phyloP scores from a whole-genome alignment of 1,140 invertebrate species.

The Monomorium pharaonis region DNA sequence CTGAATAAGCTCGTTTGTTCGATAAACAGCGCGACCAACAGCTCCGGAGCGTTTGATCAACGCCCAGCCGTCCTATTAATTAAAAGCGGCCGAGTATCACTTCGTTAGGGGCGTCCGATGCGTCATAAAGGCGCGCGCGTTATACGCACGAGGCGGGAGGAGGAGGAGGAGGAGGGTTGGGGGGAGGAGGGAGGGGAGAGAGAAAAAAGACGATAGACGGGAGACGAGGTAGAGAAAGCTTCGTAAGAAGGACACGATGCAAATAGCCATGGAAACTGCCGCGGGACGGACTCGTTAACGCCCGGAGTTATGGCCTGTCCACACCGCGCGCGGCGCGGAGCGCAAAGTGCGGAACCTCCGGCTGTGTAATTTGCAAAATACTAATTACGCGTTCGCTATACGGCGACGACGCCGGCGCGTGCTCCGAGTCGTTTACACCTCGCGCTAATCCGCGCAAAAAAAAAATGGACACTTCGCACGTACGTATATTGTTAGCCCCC shows the following conservation, averaged over 20 bases:
- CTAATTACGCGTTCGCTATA: slow-evolving; percentile 54
- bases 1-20: slow-evolving; percentile 74
- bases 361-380: slow-evolving; percentile 61
- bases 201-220: background rate
- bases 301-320: slow-evolving; percentile 44
- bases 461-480: slow-evolving; percentile 44
- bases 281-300: slow-evolving; percentile 61
- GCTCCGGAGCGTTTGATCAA: slow-evolving; percentile 69
- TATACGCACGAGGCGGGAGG: background rate
- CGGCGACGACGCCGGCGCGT: slow-evolving; percentile 22
- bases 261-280: slow-evolving; percentile 59
- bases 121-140: slow-evolving; percentile 65
- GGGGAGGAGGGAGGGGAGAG: background rate
- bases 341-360: slow-evolving; percentile 29
- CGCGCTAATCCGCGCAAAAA: slow-evolving; percentile 50
- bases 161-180: background rate
- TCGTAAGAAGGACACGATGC: slow-evolving; percentile 59
- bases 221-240: background rate
- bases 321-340: background rate
- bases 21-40: slow-evolving; percentile 60
- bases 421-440: slow-evolving; percentile 34
- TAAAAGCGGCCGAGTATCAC: slow-evolving; percentile 69
- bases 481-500: slow-evolving; percentile 10
- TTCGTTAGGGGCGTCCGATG: slow-evolving; percentile 68
- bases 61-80: slow-evolving; percentile 68